Evolutionary conservation across 2,888 invertebrate species (phyloP), one percentile per base, ranked within the genome.

Genomic region (Dusona sp.): DNA sequence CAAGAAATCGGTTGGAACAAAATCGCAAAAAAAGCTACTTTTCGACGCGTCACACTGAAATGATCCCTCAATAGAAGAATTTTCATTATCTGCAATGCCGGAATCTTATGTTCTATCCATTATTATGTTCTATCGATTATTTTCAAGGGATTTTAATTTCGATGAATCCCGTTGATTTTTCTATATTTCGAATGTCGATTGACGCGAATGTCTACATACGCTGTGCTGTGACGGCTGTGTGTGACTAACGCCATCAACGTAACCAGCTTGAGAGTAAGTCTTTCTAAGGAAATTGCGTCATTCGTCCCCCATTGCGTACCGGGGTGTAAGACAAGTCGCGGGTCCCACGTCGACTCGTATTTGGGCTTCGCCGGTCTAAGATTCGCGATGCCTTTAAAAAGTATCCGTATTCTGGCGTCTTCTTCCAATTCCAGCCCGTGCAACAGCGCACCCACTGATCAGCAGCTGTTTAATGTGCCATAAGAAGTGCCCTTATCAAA

Each of bases 141-240:
- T n/a, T n/a, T n/a, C n/a, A n/a, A n/a, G 79, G 84, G 33, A 88
- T 87, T 48, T 79, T 86, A 38, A 87, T 88, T 65, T 86, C 79
- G 25, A 85, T 75, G 7, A 25, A 29, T 3, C 54, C 77, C 25
- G 48, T 25, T n/a, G 51, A 22, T 48, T 51, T 70, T 22, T 78
- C 67, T 25, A 83, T 65, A 73, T 86, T 86, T 2, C 67, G 36
- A 45, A 86, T 79, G 16, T 86, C 73, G 38, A 86, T 83, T 25
- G 74, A 68, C 1, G 79, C 42, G 25, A 83, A 54, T 9, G 79
- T 79, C 19, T 83, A 83, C 77, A 86, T 77, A 33, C 83, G 75
- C 4, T 86, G 79, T 16, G 74, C 83, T 33, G n/a, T n/a, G n/a
- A n/a, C n/a, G n/a, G n/a, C n/a, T n/a, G n/a, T n/a, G n/a, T n/a